phyloP scores from a whole-genome alignment of 2,888 invertebrate species.

The Diarsia mendica region DNA sequence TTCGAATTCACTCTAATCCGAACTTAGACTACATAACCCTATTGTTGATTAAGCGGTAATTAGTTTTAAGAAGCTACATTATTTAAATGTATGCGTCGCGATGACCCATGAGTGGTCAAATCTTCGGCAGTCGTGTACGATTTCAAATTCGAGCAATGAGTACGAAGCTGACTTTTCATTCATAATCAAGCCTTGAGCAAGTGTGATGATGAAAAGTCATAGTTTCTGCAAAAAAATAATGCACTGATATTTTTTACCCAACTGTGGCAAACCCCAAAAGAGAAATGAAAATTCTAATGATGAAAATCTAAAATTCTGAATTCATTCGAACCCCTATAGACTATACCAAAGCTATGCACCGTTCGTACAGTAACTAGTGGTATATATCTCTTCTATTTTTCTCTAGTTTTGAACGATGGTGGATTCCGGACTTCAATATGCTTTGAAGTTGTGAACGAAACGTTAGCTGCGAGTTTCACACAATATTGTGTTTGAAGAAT shows the following conservation, averaged over 20 bases:
- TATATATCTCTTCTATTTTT: neutral
- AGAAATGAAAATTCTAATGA: too few relatives aligned
- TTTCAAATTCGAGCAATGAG: too few relatives aligned
- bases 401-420: neutral
- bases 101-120: too few relatives aligned
- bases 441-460: constrained; percentile 46
- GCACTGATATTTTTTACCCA: neutral
- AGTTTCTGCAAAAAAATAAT: too few relatives aligned
- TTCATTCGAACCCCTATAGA: neutral
- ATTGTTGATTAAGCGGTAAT: neutral
- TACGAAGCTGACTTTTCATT: too few relatives aligned
- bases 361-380: neutral
- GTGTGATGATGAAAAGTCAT: too few relatives aligned
- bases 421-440: constrained; percentile 36
- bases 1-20: neutral
- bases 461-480: neutral
- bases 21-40: neutral
- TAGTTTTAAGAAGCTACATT: too few relatives aligned
- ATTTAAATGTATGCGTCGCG: too few relatives aligned
- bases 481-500: constrained; percentile 56
- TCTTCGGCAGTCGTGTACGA: too few relatives aligned
- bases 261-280: too few relatives aligned
- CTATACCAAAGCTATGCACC: too few relatives aligned
- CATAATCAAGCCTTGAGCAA: too few relatives aligned
- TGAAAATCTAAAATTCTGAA: neutral